Conservation (phyloP, 2,113 vertebrate genomes). For the Hepsetus odoe region DNA sequence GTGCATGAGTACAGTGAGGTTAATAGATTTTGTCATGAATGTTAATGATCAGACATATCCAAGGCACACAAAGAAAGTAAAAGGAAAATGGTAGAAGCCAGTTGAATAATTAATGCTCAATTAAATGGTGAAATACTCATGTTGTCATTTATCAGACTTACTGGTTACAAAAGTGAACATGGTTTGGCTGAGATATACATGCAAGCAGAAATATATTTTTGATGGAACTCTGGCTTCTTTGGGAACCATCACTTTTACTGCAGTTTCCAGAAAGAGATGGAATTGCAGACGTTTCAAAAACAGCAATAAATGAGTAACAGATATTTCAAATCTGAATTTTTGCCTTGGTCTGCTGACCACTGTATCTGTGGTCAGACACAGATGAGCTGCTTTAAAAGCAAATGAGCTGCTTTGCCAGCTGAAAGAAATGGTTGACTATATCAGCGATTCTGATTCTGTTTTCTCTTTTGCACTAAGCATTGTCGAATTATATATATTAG, state of each 20-base stretch:
- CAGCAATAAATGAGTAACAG: conserved; percentile 68
- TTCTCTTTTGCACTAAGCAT: conserved; percentile 30
- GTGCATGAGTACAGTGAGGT: conserved; percentile 23
- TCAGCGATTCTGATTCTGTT: conserved; percentile 48
- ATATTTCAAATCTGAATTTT: conserved; percentile 47
- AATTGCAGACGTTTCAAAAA: conserved; percentile 67
- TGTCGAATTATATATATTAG: conserved; percentile 58
- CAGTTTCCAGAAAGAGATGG: conserved; percentile 62
- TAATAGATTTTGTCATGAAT: conserved; percentile 37
- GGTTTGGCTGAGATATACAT: neutral
- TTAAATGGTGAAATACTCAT: neutral
- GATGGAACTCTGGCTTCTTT: conserved; percentile 41
- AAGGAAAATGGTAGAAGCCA: conserved; percentile 1
- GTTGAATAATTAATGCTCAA: neutral
- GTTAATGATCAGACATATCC: neutral
- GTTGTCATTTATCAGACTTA: neutral
- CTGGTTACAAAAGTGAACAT: neutral
- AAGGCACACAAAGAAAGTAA: neutral
- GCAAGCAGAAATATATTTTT: conserved; percentile 44
- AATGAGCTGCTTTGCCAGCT: neutral
- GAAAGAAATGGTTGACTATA: conserved; percentile 52
- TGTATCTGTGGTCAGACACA: conserved; percentile 14
- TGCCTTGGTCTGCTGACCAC: conserved; percentile 33
- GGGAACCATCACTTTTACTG: conserved; percentile 56
- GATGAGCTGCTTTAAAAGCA: conserved; percentile 8